phyloP scores from a whole-genome alignment of 2,888 invertebrate genomes.

The Drosophila affinis region DNA sequence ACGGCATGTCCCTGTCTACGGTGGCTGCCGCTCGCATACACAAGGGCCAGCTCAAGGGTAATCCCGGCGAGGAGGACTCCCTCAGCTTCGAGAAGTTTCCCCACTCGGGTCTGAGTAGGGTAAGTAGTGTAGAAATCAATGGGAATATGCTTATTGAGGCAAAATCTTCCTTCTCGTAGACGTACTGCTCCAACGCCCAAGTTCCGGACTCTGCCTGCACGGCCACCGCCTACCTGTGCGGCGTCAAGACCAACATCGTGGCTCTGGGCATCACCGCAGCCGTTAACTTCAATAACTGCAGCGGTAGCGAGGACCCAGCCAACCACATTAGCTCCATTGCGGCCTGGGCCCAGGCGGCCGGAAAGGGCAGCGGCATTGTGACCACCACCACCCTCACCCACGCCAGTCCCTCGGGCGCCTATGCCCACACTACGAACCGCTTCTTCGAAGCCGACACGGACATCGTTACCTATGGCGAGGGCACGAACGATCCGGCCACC shows the following conservation, averaged over 20 bases:
- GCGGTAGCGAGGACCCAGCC: conserved; percentile 85
- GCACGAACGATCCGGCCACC: conserved; percentile 80
- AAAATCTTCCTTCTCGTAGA: conserved; percentile 21
- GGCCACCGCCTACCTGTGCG: conserved; percentile 63
- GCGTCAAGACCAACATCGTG: conserved; percentile 78
- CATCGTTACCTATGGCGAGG: conserved; percentile 82
- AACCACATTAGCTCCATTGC: conserved; percentile 88
- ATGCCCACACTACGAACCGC: conserved; percentile 88
- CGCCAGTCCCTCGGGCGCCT: conserved; percentile 90
- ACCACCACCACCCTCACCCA: conserved; percentile 92
- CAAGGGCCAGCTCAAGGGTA: conserved; percentile 86
- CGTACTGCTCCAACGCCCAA: conserved; percentile 64
- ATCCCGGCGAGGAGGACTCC: conserved; percentile 86
- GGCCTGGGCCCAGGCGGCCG: conserved; percentile 88
- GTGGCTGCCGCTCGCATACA: conserved; percentile 87
- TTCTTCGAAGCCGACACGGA: conserved; percentile 88
- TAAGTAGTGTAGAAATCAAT: conserved; percentile 63
- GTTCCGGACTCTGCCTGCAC: conserved; percentile 67
- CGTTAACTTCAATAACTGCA: conserved; percentile 87
- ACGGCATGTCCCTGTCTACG: conserved; percentile 90
- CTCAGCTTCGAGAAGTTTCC: conserved; percentile 88
- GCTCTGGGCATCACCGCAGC: conserved; percentile 89
- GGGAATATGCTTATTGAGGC: background rate
- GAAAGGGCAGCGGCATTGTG: conserved; percentile 87
- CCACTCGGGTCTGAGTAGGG: conserved; percentile 87